Evolutionary conservation across 2,888 invertebrate species (phyloP).

Genomic region (Liopterus haemorrhoidalis): DNA sequence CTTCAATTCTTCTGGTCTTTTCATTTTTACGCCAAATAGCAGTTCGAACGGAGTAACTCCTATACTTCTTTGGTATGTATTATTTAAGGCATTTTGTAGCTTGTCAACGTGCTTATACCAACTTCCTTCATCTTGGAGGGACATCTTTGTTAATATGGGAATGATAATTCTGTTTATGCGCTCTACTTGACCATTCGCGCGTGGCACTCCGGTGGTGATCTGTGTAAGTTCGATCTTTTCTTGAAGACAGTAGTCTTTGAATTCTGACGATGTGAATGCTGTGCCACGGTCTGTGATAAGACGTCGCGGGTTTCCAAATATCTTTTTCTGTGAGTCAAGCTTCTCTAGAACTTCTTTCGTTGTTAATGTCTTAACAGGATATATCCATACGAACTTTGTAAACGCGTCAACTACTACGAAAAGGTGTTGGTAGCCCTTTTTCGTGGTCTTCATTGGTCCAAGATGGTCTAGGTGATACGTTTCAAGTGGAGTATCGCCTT

Average conservation of each 20-base stretch:
- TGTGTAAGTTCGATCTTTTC: conserved; percentile 18
- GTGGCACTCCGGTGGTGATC: conserved; percentile 20
- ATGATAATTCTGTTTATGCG: conserved; percentile 23
- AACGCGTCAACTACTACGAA: conserved; percentile 22
- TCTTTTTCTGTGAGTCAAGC: conserved; percentile 14
- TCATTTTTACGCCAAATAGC: conserved; percentile 24
- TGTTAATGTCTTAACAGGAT: conserved; percentile 19
- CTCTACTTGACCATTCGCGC: conserved; percentile 26
- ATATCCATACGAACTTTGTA: conserved; percentile 22
- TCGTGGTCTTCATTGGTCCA: conserved; percentile 17
- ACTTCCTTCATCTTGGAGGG: conserved; percentile 10
- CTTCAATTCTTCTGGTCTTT: conserved; percentile 11
- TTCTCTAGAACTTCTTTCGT: conserved; percentile 16
- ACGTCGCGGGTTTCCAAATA: conserved; percentile 17
- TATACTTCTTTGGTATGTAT: conserved; percentile 18
- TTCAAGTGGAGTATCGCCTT: conserved; percentile 16
- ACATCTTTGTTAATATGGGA: conserved; percentile 22
- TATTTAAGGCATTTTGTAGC: conserved; percentile 16
- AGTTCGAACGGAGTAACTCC: conserved; percentile 22
- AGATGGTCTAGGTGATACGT: conserved; percentile 24
- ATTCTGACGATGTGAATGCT: conserved; percentile 18
- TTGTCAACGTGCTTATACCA: conserved; percentile 21
- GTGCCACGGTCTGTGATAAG: conserved; percentile 17
- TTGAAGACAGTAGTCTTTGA: conserved; percentile 10
- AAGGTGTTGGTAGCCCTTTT: conserved; percentile 21